Conservation (phyloP, 2,797 vertebrate genomes). For the Enteromius radiatus region DNA sequence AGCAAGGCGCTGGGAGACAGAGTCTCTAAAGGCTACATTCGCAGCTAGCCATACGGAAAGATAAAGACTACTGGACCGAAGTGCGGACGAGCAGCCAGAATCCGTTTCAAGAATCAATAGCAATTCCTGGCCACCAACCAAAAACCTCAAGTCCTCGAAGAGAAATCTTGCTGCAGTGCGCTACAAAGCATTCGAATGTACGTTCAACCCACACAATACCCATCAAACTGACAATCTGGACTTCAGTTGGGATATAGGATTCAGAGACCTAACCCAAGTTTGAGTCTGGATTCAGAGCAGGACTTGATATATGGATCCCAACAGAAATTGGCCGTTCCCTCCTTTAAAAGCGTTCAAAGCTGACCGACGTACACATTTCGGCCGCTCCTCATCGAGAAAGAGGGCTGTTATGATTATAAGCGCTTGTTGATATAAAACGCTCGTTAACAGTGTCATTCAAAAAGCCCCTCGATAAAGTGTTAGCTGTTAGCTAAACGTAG, state of each 20-base stretch:
- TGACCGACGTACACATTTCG: slow-evolving; percentile 9
- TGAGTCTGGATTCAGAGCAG: slow-evolving; percentile 37
- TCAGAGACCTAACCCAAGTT: slow-evolving; percentile 17
- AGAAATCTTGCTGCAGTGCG: slow-evolving; percentile 26
- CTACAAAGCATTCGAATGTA: slow-evolving; percentile 15
- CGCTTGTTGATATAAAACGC: slow-evolving; percentile 25
- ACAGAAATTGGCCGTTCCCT: slow-evolving; percentile 19
- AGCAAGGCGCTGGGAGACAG: slow-evolving; percentile 16
- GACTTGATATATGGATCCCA: slow-evolving; percentile 34
- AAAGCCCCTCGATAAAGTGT: slow-evolving; percentile 43
- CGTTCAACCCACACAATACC: slow-evolving; percentile 20
- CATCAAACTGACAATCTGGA: slow-evolving; percentile 36
- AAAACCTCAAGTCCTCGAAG: slow-evolving; percentile 45
- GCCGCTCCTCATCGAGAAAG: slow-evolving; percentile 14
- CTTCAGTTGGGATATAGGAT: slow-evolving; percentile 25
- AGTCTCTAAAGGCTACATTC: slow-evolving; percentile 40
- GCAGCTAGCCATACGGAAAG: slow-evolving; percentile 42
- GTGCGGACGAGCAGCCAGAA: slow-evolving; percentile 38
- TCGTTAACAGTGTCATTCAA: slow-evolving; percentile 36
- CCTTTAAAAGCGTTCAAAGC: background rate
- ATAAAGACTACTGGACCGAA: slow-evolving; percentile 46
- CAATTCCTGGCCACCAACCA: slow-evolving; percentile 45
- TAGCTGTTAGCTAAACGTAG: slow-evolving; percentile 45
- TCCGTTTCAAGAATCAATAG: slow-evolving; percentile 44
- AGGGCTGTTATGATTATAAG: slow-evolving; percentile 39